Conservation (phyloP, 2,113 vertebrate species). For the Grantiella picta region DNA sequence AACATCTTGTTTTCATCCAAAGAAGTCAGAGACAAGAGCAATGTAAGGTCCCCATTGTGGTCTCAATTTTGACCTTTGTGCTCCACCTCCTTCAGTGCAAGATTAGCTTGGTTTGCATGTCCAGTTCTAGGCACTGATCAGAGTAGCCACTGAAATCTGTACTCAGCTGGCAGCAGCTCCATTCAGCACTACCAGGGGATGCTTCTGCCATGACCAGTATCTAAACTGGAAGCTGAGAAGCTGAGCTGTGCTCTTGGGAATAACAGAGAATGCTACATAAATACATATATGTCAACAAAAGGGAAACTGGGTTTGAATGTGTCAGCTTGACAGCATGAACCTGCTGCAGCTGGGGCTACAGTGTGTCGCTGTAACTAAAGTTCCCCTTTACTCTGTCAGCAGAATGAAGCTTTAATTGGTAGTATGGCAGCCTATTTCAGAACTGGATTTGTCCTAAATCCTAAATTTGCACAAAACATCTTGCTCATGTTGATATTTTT, state of each 20-base stretch:
- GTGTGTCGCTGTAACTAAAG: background rate
- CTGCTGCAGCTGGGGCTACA: background rate
- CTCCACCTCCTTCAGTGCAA: background rate
- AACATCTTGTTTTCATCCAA: background rate
- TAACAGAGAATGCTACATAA: background rate
- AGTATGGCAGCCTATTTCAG: background rate
- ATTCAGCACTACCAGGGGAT: background rate
- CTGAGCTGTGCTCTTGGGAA: background rate
- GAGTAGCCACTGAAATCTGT: background rate
- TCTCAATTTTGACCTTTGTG: background rate
- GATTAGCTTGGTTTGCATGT: background rate
- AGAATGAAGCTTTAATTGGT: background rate
- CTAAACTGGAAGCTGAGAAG: slow-evolving; percentile 9
- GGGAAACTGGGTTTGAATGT: background rate
- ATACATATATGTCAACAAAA: background rate
- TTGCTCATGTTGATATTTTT: background rate
- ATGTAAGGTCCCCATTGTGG: background rate
- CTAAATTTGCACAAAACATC: background rate
- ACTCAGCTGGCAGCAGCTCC: background rate
- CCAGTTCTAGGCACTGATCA: background rate
- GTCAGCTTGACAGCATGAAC: background rate
- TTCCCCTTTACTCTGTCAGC: background rate
- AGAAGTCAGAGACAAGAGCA: background rate
- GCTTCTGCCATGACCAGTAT: background rate
- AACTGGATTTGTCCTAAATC: background rate